Evolutionary conservation across 2,888 invertebrate species (phyloP).

Genomic region (Dione juno): DNA sequence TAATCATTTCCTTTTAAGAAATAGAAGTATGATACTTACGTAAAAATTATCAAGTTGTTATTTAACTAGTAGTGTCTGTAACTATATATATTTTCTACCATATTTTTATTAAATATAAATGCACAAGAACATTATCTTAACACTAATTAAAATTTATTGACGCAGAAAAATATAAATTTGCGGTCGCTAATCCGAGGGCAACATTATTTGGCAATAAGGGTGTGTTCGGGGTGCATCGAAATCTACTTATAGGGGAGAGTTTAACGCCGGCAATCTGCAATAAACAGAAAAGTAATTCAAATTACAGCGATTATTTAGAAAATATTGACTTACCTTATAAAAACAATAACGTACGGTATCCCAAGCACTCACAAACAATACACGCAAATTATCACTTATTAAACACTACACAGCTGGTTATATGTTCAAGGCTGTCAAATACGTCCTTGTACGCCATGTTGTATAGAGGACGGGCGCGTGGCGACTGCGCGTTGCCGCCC

Average conservation of each 20-base stretch:
- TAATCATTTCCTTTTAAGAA: constrained; percentile 4
- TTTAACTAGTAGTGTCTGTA: neutral
- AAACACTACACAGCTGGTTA: constrained; percentile 54
- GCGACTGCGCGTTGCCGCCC: constrained; percentile 78
- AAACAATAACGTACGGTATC: constrained; percentile 66
- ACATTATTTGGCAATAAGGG: constrained; percentile 26
- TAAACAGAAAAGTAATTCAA: constrained; percentile 7
- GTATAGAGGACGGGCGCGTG: constrained; percentile 76
- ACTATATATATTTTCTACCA: neutral
- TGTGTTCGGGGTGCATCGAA: constrained; percentile 27
- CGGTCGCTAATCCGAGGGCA: constrained; percentile 24
- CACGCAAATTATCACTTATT: constrained; percentile 58
- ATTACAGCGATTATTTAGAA: constrained; percentile 20
- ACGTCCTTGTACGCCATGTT: constrained; percentile 78
- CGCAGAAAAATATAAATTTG: constrained; percentile 9
- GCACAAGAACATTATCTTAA: neutral
- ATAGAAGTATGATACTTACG: constrained; percentile 6
- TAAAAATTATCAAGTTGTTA: neutral
- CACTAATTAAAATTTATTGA: constrained; percentile 16
- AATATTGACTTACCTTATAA: constrained; percentile 63
- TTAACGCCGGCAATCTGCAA: constrained; percentile 22
- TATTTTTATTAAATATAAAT: neutral
- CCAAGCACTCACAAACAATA: constrained; percentile 57
- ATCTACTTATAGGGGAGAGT: constrained; percentile 16
- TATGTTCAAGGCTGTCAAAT: constrained; percentile 69